Evolutionary conservation across 2,113 vertebrate genomes (phyloP).

Genomic region (Saiga tatarica): DNA sequence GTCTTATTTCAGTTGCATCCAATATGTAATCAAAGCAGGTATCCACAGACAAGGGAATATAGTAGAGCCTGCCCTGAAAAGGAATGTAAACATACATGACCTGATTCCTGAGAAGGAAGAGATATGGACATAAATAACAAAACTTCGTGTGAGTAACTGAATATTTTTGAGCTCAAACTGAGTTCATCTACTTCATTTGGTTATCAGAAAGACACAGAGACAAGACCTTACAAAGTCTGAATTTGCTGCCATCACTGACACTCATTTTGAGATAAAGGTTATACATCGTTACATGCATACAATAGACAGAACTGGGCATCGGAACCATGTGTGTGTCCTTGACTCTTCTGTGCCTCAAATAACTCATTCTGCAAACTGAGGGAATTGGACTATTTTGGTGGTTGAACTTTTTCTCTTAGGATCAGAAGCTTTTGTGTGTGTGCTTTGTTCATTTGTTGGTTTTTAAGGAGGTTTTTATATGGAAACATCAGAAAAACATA

Average conservation of each 20-base stretch:
- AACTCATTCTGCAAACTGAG: neutral
- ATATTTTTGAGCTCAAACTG: neutral
- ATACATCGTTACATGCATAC: neutral
- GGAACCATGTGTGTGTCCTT: neutral
- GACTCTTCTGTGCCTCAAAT: neutral
- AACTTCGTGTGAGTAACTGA: neutral
- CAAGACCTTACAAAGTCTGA: neutral
- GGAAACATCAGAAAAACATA: neutral
- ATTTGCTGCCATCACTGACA: neutral
- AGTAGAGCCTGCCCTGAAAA: neutral
- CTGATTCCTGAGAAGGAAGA: neutral
- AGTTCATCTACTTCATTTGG: neutral
- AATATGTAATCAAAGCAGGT: neutral
- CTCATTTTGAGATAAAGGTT: neutral
- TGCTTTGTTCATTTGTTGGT: neutral
- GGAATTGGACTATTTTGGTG: neutral
- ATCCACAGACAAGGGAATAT: neutral
- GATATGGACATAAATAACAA: neutral
- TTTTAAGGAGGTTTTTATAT: neutral
- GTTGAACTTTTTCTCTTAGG: neutral
- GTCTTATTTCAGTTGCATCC: neutral
- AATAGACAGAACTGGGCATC: neutral
- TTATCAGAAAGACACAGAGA: neutral
- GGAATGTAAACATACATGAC: neutral
- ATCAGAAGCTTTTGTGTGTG: neutral